Base-by-base conservation (phyloP, 2,797 vertebrate genomes). In the Sebastes jordani region DNA sequence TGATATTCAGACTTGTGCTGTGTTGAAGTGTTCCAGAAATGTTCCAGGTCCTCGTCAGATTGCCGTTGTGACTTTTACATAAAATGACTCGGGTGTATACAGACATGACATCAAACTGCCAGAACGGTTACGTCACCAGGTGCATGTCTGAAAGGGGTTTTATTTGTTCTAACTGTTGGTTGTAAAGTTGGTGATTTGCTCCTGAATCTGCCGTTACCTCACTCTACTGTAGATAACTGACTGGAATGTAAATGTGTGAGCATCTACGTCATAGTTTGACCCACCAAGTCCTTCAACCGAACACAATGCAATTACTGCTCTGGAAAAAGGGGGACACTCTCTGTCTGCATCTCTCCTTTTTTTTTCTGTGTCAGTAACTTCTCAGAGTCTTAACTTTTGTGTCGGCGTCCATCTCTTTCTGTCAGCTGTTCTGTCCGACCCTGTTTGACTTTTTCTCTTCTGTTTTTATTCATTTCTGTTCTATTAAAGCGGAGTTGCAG, bases 231-330 rank as follows among this genome's bases (percentile, higher is more conserved):
- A 27, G 70, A 75, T 58, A 67, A 78, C 59, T 32, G 46, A 58
- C 71, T 79, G 83, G 81, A 90, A 89, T 84, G 86, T 78, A 59
- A 74, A 71, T 54, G 38, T 71, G 55, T 14, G 70, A 22, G 38
- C 23, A 7, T 74, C 58, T 20, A 85, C 77, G 71, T 92, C 86
- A 90, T 68, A 85, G 82, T 78, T 79, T 88, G 89, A 91, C 86
- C 87, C 82, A 91, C 63, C 86, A 88, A 88, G 56, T 80, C 86
- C 73, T 80, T 91, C 88, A 86, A 80, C 80, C 79, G 69, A 78
- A 91, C 73, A 83, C 78, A 88, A 90, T 85, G 75, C 60, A 81
- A 90, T 89, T 91, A 85, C 71, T 52, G 72, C 81, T 52, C 22
- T 34, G 72, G 71, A 71, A 76, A 81, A 59, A 65, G 76, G 83